phyloP scores from a whole-genome alignment of 2,888 invertebrate species.

The Eucriotettix oculatus region DNA sequence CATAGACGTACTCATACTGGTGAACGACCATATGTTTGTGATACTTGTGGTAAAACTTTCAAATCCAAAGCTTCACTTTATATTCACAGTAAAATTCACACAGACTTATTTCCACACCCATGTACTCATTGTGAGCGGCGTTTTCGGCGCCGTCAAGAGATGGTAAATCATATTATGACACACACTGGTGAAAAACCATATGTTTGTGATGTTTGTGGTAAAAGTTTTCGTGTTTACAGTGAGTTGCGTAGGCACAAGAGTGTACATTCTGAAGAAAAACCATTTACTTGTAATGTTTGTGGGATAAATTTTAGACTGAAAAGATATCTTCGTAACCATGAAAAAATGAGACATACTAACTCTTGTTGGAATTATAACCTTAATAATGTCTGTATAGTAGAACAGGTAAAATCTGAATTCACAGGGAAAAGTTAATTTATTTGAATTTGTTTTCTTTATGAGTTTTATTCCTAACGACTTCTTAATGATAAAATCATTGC shows the following conservation, averaged over 20 bases:
- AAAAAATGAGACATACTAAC: conserved; percentile 16
- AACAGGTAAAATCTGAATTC: too few species aligned
- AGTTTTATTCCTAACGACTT: too few species aligned
- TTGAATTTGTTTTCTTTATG: too few species aligned
- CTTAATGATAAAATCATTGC: too few species aligned
- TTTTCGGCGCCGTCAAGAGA: conserved; percentile 35
- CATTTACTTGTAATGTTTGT: conserved; percentile 14
- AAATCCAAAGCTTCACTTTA: conserved; percentile 47
- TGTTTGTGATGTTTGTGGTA: conserved; percentile 32
- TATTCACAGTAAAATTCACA: conserved; percentile 42
- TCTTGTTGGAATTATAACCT: too few species aligned
- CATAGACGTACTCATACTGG: conserved; percentile 25
- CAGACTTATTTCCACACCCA: conserved; percentile 34
- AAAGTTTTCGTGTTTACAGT: conserved; percentile 8
- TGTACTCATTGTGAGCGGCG: conserved; percentile 40
- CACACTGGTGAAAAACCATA: conserved; percentile 38
- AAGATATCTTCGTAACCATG: conserved; percentile 35
- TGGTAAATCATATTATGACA: conserved; percentile 35
- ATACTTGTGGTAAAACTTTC: conserved; percentile 34
- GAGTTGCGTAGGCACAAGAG: conserved; percentile 25
- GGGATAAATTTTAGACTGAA: conserved; percentile 27
- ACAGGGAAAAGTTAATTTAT: too few species aligned
- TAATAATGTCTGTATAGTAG: too few species aligned
- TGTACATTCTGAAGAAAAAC: conserved; percentile 29
- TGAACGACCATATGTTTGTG: conserved; percentile 25